Conservation (phyloP, 2,797 vertebrate species). For the Clarias platycephalus region DNA sequence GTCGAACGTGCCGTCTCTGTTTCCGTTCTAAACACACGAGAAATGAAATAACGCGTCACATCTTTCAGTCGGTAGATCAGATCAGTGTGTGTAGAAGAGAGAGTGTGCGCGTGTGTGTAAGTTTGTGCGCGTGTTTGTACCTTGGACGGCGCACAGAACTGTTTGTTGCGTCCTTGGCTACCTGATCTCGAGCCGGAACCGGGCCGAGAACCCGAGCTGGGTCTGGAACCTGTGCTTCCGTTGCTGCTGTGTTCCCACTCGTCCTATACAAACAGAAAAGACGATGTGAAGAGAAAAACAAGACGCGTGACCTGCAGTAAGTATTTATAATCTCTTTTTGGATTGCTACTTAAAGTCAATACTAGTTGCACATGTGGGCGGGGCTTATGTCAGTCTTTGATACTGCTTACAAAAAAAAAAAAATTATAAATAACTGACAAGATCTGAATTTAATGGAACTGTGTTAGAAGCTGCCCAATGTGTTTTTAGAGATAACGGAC, state of each 20-base stretch:
- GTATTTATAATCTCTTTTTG: background rate
- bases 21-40: slow-evolving; percentile 82
- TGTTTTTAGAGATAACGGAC: too few species aligned
- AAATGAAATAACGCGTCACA: background rate
- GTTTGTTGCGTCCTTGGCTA: slow-evolving; percentile 77
- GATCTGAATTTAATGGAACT: too few species aligned
- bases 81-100: background rate
- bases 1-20: slow-evolving; percentile 86
- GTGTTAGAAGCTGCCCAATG: too few species aligned
- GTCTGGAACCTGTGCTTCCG: slow-evolving; percentile 78
- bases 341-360: background rate
- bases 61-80: background rate
- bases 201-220: slow-evolving; percentile 76
- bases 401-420: background rate
- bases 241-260: slow-evolving; percentile 87
- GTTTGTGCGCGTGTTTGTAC: slow-evolving; percentile 54
- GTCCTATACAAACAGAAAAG: slow-evolving; percentile 69
- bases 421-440: too few species aligned
- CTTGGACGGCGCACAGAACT: slow-evolving; percentile 75
- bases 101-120: too few species aligned
- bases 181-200: slow-evolving; percentile 80
- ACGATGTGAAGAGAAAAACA: background rate
- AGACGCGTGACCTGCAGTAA: background rate
- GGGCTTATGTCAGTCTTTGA: background rate
- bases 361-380: background rate